Base-by-base conservation (phyloP, 2,888 invertebrate species). In the Torymus texanus region DNA sequence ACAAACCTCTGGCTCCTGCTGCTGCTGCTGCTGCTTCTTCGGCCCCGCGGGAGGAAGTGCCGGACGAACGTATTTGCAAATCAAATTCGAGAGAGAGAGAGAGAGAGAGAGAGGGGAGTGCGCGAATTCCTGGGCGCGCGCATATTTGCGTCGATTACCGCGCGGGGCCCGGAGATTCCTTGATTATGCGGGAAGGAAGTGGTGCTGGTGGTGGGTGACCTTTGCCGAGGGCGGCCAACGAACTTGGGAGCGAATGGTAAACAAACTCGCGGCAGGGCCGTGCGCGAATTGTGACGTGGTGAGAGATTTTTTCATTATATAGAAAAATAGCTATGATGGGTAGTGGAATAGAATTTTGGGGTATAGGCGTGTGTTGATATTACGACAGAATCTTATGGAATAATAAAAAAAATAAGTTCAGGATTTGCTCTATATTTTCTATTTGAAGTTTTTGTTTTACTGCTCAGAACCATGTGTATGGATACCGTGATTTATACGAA, bases 71-170 rank as follows among this genome's bases (percentile, higher is more conserved):
- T 87, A 88, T 88, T 88, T 88, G 88, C 88, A 88, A 88, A 88
- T 88, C 87, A 88, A 88, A 88, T 88, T 88, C 61, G 79, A 21
- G 12, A 59, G 51, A 50, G 29, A 84, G 81, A 82, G 84, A 82
- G 80, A n/a, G n/a, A n/a, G n/a, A n/a, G 11, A 58, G 29, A 84
- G 81, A 82, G 84, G 82, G 80, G 84, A 84, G 85, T 85, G 84
- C 81, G 80, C 77, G 84, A 85, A 85, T 86, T 87, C 85, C 85
- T 83, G 51, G 24, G 66, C 83, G 83, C 80, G 80, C 82, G 84
- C 85, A 83, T 84, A 86, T 87, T 86, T 85, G 84, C 85, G 84
- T 84, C 87, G 86, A 88, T 88, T 88, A 88, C 85, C 85, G 85
- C 55, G 59, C 21, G 14, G 16, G 63, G 41, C 50, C 3, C 21